Evolutionary conservation across 2,797 vertebrate genomes (phyloP), one percentile per base, ranked within the genome.

Genomic region (Alectoris magna): DNA sequence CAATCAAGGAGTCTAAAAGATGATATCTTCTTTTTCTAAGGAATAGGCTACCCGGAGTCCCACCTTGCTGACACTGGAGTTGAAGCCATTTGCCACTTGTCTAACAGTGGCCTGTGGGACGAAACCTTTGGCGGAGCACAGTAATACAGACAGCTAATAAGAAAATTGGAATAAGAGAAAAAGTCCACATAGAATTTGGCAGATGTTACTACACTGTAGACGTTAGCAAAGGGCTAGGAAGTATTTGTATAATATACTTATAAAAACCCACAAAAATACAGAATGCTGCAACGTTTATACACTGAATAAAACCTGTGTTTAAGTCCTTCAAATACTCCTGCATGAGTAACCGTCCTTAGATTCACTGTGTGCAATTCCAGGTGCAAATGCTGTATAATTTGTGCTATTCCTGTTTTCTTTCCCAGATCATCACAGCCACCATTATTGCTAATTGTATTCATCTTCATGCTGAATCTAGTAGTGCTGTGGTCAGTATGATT

Each of bases 371-470:
- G 26, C 34, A 39, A 17, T 60, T 74, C 64, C 51, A 55, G 48
- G 51, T 77, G 48, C 34, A 59, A 72, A 73, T 44, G 43, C 51
- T 66, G 5, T 43, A 27, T 68, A 24, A 74, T 60, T 36, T 49
- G 31, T 69, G n/a, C 12, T 49, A 23, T 56, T 46, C 48, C 46
- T 84, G 36, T 56, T 88, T 73, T 82, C 38, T 88, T 76, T 81
- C 80, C 68, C 91, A 97, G 97, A 95, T 97, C 76, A 74, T 97
- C 84, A 89, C 80, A 82, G 94, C 94, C 56, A 79, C 95, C 72
- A 24, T 84, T 29, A 27, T 97, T 82, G 91, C 96, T 59, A 96
- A 91, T 92, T 71, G 48, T 69, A 79, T 96, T 73, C 92, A 2
- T 46, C 60, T 97, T 86, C 90, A 89, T 18, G 90, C 97, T 31